A percentile compares a stretch with the other conserved stretches of the same genome.
Evolutionary conservation across 2,888 invertebrate species (phyloP).

Genomic region (Heliconius aoede): DNA sequence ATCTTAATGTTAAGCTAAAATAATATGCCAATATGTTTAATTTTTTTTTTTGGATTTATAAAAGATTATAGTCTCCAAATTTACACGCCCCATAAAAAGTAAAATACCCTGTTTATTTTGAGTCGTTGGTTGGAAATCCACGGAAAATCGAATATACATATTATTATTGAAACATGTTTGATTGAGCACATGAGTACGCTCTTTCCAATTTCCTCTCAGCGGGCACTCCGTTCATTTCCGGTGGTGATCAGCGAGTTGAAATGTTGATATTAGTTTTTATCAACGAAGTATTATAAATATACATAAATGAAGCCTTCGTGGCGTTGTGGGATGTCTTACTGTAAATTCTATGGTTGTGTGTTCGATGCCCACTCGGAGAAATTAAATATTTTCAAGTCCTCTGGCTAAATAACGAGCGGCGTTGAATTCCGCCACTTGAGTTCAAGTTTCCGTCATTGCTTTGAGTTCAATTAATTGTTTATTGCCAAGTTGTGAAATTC

Average conservation of each 20-base stretch:
- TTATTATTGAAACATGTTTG: slow-evolving; percentile 16
- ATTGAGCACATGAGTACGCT: slow-evolving; percentile 18
- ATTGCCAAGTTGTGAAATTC: too few species aligned
- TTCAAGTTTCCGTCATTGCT: background rate
- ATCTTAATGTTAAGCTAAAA: too few species aligned
- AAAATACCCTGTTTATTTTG: background rate
- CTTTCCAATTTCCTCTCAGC: slow-evolving; percentile 21
- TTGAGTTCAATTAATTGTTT: too few species aligned
- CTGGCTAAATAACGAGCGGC: background rate
- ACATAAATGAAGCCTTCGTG: too few species aligned
- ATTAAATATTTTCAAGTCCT: background rate
- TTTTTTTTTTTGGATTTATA: too few species aligned
- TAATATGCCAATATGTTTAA: too few species aligned
- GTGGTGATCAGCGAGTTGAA: background rate
- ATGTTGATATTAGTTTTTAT: background rate
- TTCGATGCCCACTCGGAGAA: background rate
- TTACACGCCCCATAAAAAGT: background rate
- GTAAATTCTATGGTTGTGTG: background rate
- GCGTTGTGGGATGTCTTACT: too few species aligned
- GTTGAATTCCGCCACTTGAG: background rate
- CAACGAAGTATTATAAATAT: background rate
- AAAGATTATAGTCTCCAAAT: too few species aligned
- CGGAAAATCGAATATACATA: slow-evolving; percentile 15
- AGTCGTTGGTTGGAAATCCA: background rate
- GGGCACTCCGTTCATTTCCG: slow-evolving; percentile 17